Base-by-base conservation (phyloP, 2,797 vertebrate species). In the Gymnothorax reevesii region DNA sequence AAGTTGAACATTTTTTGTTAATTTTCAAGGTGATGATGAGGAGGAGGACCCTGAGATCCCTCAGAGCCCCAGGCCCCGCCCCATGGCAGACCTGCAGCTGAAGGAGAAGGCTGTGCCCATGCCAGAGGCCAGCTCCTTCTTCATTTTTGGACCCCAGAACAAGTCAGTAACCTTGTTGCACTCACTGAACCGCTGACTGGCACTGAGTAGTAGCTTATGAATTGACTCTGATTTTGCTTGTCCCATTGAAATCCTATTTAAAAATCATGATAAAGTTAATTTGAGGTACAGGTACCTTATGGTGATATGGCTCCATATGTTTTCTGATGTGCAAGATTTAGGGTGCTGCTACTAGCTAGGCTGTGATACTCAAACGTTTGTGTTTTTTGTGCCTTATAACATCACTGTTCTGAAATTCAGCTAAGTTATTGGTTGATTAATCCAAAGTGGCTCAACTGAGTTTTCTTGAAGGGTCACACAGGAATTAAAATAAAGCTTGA, bases 21-120 rank as follows among this genome's bases (percentile, higher is more conserved):
- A 27, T 88, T 88, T 62, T 75, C 12, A 86, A 99, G 98, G 98
- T 89, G 98, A 99, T 0, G 98, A 99, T 84, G 98, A 99, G 79
- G 98, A 99, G 91, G 97, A 98, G 82, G 98, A 99, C 82, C 98
- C 98, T 3, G 97, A 98, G 84, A 97, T 99, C 80, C 98, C 98
- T 0, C 91, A 96, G 77, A 99, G 97, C 85, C 97, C 98, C 54
- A 94, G 98, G 9, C 98, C 98, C 20, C 97, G 98, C 4, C 98
- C 98, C 3, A 96, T 99, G 87, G 97, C 98, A 54, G 98, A 99
- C 88, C 94, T 99, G 27, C 98, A 99, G 89, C 90, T 99, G 88
- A 99, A 99, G 73, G 98, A 99, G 91, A 98, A 99, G 64, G 97
- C 97, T 0, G 98, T 99, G 57, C 98, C 98, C 0, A 98, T 99